Evolutionary conservation across 2,888 invertebrate species (phyloP).

Genomic region (Tribolium freemani): DNA sequence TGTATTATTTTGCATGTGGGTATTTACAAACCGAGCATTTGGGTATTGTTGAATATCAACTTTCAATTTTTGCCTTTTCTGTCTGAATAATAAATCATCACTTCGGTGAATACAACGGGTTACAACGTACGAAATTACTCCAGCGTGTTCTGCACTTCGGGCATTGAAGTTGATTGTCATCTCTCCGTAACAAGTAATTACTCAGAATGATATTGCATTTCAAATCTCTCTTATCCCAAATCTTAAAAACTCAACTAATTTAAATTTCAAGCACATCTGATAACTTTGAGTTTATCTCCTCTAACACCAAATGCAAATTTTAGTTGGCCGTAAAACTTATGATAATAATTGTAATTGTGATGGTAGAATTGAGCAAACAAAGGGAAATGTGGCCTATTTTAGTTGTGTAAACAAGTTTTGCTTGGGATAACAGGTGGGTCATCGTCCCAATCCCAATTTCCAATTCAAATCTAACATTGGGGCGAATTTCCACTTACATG

Average conservation of each 20-base stretch:
- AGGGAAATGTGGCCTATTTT: neutral
- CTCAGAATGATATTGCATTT: slow-evolving; percentile 6
- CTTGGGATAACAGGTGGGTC: slow-evolving; percentile 22
- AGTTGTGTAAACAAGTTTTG: neutral
- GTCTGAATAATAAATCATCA: neutral
- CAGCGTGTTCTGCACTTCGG: neutral
- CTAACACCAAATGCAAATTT: neutral
- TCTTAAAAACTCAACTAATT: neutral
- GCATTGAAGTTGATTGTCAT: slow-evolving; percentile 9
- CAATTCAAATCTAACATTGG: neutral
- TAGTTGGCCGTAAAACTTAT: neutral
- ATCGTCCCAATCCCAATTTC: slow-evolving; percentile 3
- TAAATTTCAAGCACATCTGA: neutral
- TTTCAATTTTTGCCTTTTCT: neutral
- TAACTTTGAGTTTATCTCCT: neutral
- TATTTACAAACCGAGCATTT: no score
- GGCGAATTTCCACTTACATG: neutral
- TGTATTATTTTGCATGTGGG: no score
- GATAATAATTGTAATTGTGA: neutral
- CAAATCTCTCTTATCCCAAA: neutral
- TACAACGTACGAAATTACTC: neutral
- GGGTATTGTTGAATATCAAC: neutral
- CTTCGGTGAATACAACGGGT: neutral
- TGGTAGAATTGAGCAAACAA: neutral
- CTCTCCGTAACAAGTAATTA: slow-evolving; percentile 11